phyloP scores from a whole-genome alignment of 1,140 invertebrate species.

The Cryptotermes secundus region DNA sequence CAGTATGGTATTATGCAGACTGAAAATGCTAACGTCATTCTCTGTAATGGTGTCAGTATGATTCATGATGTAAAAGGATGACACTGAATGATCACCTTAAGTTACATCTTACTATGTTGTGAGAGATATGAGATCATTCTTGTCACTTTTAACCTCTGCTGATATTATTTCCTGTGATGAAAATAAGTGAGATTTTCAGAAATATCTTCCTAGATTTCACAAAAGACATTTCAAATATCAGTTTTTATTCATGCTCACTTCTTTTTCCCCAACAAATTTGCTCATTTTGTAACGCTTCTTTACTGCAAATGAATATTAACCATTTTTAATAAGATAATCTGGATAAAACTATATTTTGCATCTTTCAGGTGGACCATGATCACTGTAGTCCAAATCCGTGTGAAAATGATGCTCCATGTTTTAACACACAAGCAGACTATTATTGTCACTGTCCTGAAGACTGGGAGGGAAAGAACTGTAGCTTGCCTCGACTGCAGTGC shows the following conservation, averaged over 20 bases:
- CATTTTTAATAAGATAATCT: too few relatives aligned
- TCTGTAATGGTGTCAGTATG: background rate
- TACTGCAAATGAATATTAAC: background rate
- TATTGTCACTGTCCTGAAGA: slow-evolving; percentile 85
- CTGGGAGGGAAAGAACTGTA: slow-evolving; percentile 90
- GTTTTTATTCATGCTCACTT: background rate
- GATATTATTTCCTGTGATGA: background rate
- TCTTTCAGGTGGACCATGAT: slow-evolving; percentile 72
- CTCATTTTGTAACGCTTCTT: too few relatives aligned
- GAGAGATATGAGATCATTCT: background rate
- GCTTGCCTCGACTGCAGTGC: slow-evolving; percentile 57
- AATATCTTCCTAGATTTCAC: background rate
- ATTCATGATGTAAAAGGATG: background rate
- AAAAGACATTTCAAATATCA: background rate
- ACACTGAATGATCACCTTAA: background rate
- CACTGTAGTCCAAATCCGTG: slow-evolving; percentile 82
- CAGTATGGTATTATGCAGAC: background rate
- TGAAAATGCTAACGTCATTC: background rate
- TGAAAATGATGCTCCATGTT: slow-evolving; percentile 74
- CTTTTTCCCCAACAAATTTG: too few relatives aligned
- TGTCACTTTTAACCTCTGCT: background rate
- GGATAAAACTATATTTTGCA: background rate
- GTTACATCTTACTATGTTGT: background rate
- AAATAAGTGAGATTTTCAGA: too few relatives aligned
- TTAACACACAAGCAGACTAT: slow-evolving; percentile 78